Base-by-base conservation (phyloP, 2,888 invertebrate genomes). In the Liodrosophila aerea region DNA sequence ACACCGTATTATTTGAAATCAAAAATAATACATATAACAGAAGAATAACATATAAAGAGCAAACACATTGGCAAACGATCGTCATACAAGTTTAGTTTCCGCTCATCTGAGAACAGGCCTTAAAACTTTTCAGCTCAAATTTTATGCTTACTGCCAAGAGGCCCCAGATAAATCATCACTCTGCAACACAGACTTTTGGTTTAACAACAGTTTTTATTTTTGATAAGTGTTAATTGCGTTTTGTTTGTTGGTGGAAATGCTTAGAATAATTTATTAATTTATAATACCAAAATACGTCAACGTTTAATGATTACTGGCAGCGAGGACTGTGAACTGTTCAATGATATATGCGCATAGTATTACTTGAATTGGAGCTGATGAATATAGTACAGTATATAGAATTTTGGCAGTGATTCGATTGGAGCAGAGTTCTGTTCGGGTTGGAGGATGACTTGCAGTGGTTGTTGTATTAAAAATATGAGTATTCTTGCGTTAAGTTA, bases 231-330 rank as follows among this genome's bases (percentile, higher is more conserved):
- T 16, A n/a, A 11, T 39, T 18, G n/a, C 16, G 39, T 39, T 39
- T 39, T n/a, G 7, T 9, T 11, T 39, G 52, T 51, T 49, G 67
- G 59, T 70, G 58, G 44, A 70, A 66, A 59, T 53, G 68, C 69
- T 62, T 73, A 68, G 1, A 53, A 50, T 54, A 57, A 60, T 58
- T 53, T 52, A 49, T 73, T 61, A 61, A 59, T 61, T 54, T 66
- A 77, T 64, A 72, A 72, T 72, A 73, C 61, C 44, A 59, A 73
- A 73, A 73, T 52, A 69, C 47, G 49, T 60, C 53, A 64, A 44
- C 36, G 47, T 52, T 51, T 30, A 64, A 15, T 37, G 16, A 54
- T 44, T 31, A 54, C 47, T 33, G 49, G 40, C 43, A 70, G 59
- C 50, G 40, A 59, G 51, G 49, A 43, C 11, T 34, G 13, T 30